Percentiles rank a stretch among this genome's conserved stretches.
Conservation (phyloP, 2,113 vertebrate species). For the Picathartes gymnocephalus region DNA sequence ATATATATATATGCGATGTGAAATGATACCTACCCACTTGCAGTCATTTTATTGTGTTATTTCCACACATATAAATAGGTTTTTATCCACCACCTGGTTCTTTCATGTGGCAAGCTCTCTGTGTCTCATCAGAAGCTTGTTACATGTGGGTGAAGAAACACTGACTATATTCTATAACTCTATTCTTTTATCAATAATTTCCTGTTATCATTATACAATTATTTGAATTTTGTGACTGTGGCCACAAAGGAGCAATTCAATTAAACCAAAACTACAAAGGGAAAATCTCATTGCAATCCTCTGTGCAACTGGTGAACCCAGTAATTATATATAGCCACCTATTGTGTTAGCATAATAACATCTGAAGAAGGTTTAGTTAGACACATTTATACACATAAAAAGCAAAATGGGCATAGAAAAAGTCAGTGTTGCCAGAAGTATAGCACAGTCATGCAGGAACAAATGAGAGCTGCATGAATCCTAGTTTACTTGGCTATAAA, state of each 20-base stretch:
- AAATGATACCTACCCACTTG: not conserved
- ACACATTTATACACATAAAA: constrained; percentile 47
- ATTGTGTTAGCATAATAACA: constrained; percentile 51
- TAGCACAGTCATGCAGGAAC: constrained; percentile 48
- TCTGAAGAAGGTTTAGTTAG: constrained; percentile 36
- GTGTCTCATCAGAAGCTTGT: not conserved
- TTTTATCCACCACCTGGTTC: constrained; percentile 17
- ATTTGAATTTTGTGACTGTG: constrained; percentile 50
- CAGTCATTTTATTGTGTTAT: not conserved
- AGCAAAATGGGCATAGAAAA: constrained; percentile 37
- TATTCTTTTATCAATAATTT: constrained; percentile 47
- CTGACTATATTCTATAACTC: not conserved
- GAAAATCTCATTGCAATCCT: constrained; percentile 20
- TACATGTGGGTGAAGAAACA: constrained; percentile 19
- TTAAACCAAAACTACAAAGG: constrained; percentile 31
- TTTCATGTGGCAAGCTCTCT: constrained; percentile 11
- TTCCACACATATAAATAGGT: constrained; percentile 47
- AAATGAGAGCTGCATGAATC: constrained; percentile 61
- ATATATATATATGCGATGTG: not conserved
- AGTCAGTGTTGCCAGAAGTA: constrained; percentile 10
- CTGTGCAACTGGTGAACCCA: constrained; percentile 18
- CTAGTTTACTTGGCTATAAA: constrained; percentile 65
- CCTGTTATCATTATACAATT: constrained; percentile 37
- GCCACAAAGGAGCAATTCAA: constrained; percentile 41
- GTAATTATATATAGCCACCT: constrained; percentile 53